Evolutionary conservation across 2,888 invertebrate genomes (phyloP), one percentile per base, ranked within the genome.

Genomic region (Drosophila affinis): DNA sequence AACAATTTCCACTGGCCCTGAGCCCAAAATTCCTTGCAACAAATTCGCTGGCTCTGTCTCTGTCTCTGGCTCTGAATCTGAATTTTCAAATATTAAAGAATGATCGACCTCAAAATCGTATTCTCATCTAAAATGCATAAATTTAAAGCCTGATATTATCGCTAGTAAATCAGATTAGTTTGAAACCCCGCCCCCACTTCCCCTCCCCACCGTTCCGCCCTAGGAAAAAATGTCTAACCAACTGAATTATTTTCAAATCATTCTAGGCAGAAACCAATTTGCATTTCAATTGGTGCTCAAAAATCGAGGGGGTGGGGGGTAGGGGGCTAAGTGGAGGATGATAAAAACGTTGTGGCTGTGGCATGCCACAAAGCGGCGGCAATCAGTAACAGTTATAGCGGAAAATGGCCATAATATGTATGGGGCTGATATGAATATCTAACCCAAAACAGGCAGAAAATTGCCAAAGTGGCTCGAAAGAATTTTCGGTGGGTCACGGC

Each of bases 361-460:
- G 53, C 55, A 39, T 34, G 74, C 75, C 89, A 77, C 86, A 84
- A 85, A 81, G 83, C 86, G 84, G 89, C 88, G 84, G 89, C 88
- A 89, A 89, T 85, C 88, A 83, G 88, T 86, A 82, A 72, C 87
- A 85, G 84, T 88, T 85, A 88, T 85, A 83, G 88, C 89, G 89
- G 84, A 89, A 85, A 89, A 85, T 88, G 67, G 87, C 80, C 75
- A 74, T 89, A 86, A 89, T 88, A 82, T 89, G 78, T 79, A 63
- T 55, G 61, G 47, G 57, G 62, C 86, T 82, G 89, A 89, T 89
- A 88, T 79, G 88, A 89, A 89, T 85, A 89, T 82, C 75, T 73
- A 79, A 72, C 69, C 75, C 86, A 72, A 85, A 80, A 71, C 62
- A 81, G 84, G 65, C 87, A 76, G 71, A 78, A 71, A 72, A 87